A percentile compares a stretch with the other conserved stretches of the same genome.
Conservation (phyloP, 2,888 invertebrate genomes). For the Chalcis sispes region DNA sequence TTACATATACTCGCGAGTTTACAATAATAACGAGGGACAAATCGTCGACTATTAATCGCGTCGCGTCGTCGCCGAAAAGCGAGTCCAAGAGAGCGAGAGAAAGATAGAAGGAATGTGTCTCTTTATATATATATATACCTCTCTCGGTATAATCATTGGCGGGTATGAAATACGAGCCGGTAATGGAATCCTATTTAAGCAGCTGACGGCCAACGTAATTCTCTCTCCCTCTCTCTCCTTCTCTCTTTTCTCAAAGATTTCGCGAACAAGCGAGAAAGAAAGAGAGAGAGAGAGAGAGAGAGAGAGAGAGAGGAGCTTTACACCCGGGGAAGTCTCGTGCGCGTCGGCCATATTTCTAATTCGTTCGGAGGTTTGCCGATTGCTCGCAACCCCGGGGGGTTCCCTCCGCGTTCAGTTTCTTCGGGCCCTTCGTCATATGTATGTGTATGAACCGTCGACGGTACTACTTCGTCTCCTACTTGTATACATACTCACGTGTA, state of each 20-base stretch:
- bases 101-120: conserved; percentile 19
- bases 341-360: conserved; percentile 67
- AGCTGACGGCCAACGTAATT: conserved; percentile 47
- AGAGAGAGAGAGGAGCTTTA: conserved; percentile 43
- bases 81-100: background rate
- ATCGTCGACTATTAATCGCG: conserved; percentile 42
- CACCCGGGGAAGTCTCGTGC: conserved; percentile 64
- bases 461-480: too few species aligned
- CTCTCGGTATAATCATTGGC: conserved; percentile 35
- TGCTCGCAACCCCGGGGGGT: conserved; percentile 65
- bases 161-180: conserved; percentile 46
- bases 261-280: background rate
- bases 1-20: conserved; percentile 4
- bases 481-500: background rate
- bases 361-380: conserved; percentile 59
- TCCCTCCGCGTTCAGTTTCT: conserved; percentile 62
- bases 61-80: background rate
- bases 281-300: conserved; percentile 13
- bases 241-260: too few species aligned
- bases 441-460: too few species aligned
- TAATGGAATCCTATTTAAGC: conserved; percentile 53
- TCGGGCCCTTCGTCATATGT: conserved; percentile 39
- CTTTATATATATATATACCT: background rate
- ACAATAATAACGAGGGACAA: conserved; percentile 49
- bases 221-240: background rate